Base-by-base conservation (phyloP, 2,888 invertebrate species). In the Geotrupes spiniger region DNA sequence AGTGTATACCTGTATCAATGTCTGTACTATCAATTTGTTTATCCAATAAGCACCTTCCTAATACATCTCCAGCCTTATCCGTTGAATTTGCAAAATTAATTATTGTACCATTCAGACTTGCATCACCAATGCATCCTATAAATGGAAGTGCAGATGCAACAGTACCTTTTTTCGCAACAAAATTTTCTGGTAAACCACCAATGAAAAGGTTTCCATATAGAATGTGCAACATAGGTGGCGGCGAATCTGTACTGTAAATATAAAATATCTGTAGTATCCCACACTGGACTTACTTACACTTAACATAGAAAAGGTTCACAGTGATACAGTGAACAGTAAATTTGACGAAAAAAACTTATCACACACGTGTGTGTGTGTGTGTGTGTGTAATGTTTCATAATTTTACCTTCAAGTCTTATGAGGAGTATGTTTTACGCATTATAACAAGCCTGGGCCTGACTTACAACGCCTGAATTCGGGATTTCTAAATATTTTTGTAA, bases 91-190 rank as follows among this genome's bases (percentile, higher is more conserved):
- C 89, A 69, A 91, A 89, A 68, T 91, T 89, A 38, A 90, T 77
- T 40, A 85, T 83, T 47, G 81, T 49, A 1, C 89, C 89, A 67
- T 96, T 94, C 42, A 96, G 75, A 0, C 92, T 92, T 1, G 92
- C 88, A 70, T 98, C 97, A 1, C 91, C 92, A 33, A 99, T 85
- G 72, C 98, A 98, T 1, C 98, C 98, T 16, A 80, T 76, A 68
- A 95, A 92, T 2, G 87, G 80, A 2, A 76, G 74, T 39, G 77
- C 75, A 1, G 82, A 78, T 4, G 81, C 81, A 0, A 82, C 70
- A 5, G 76, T 78, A 3, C 79, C 80, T 2, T 77, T 66, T 1
- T 67, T 74, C 0, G 81, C 74, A 4, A 76, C 73, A 51, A 79
- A 79, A 6, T 76, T 76, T 1, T 77, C 75, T 1, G 91, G 89